A percentile compares a stretch with the other conserved stretches of the same genome.
Conservation (phyloP, 1,140 invertebrate species). For the Drosophila jambulina region DNA sequence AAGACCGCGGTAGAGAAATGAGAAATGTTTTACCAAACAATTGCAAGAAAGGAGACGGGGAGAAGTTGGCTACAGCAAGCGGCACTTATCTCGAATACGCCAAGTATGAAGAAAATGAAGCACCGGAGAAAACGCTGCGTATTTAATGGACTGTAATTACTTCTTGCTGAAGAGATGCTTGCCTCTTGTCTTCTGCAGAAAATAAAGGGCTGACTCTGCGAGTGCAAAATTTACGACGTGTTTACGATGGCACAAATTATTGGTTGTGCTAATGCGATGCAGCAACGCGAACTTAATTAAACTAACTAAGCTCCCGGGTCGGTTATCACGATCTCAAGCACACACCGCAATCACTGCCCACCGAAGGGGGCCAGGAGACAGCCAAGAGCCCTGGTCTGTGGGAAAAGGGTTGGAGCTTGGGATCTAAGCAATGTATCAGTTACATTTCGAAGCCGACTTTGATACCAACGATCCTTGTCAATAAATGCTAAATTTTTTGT, state of each 20-base stretch:
- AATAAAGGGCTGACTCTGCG: constrained; percentile 69
- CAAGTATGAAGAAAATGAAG: constrained; percentile 56
- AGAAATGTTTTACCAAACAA: constrained; percentile 50
- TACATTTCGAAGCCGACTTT: constrained; percentile 14
- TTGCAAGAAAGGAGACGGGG: background rate
- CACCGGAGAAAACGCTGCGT: constrained; percentile 33
- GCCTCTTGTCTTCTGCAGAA: constrained; percentile 52
- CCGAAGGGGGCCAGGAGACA: background rate
- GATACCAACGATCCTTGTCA: background rate
- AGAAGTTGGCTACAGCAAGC: constrained; percentile 31
- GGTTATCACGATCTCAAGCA: constrained; percentile 14
- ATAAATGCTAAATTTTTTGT: constrained; percentile 28
- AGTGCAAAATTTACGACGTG: constrained; percentile 79
- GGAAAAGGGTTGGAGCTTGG: background rate
- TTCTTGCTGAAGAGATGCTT: constrained; percentile 11
- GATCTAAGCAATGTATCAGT: constrained; percentile 2
- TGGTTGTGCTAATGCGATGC: constrained; percentile 72
- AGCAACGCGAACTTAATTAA: constrained; percentile 65
- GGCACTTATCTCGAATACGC: constrained; percentile 72
- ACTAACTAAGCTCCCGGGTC: constrained; percentile 10
- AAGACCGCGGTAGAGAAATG: constrained; percentile 40
- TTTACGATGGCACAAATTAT: constrained; percentile 79
- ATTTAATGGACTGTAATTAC: constrained; percentile 76
- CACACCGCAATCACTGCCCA: background rate
- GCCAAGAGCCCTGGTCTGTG: background rate